These are phyloP conservation scores for Drosophila obscura DNA, from an alignment of 1,140 invertebrate genomes.

Conservation along the genomic window DNA sequence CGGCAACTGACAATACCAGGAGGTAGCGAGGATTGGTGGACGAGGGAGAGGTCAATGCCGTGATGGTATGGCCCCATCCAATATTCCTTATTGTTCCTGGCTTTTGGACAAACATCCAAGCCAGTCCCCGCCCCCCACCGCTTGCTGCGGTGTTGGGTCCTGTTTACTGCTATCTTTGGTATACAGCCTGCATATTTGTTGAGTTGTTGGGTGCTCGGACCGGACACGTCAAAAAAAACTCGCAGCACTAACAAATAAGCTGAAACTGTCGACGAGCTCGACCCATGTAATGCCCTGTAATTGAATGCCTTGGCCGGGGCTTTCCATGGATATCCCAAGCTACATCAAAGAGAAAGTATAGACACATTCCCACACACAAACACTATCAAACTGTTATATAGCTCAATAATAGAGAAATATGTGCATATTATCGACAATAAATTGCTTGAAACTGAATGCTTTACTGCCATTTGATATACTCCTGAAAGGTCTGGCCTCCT, in stretches of 20 bases:
- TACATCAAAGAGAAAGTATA: too few relatives aligned
- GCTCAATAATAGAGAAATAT: conserved; percentile 42
- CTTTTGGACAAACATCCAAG: conserved; percentile 17
- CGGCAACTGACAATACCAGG: conserved; percentile 43
- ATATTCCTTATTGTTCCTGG: conserved; percentile 49
- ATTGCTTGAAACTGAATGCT: conserved; percentile 35
- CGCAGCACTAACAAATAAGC: conserved; percentile 30
- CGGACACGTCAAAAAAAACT: not conserved
- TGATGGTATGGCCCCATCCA: not conserved
- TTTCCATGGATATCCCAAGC: too few relatives aligned
- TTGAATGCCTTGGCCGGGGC: too few relatives aligned
- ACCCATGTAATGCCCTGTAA: not conserved
- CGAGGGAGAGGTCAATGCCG: too few relatives aligned
- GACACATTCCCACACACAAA: not conserved
- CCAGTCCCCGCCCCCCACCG: too few relatives aligned
- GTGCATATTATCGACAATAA: conserved; percentile 56
- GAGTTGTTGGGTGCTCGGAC: conserved; percentile 8
- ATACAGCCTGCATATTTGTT: conserved; percentile 66
- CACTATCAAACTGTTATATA: not conserved
- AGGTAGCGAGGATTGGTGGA: not conserved
- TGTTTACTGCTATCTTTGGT: conserved; percentile 47
- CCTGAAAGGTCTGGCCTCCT: not conserved
- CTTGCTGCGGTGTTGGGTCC: conserved; percentile 7
- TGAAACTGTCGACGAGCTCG: not conserved
- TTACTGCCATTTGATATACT: conserved; percentile 42